Base-by-base conservation (phyloP, 2,797 vertebrate genomes). In the Protosalanx chinensis region DNA sequence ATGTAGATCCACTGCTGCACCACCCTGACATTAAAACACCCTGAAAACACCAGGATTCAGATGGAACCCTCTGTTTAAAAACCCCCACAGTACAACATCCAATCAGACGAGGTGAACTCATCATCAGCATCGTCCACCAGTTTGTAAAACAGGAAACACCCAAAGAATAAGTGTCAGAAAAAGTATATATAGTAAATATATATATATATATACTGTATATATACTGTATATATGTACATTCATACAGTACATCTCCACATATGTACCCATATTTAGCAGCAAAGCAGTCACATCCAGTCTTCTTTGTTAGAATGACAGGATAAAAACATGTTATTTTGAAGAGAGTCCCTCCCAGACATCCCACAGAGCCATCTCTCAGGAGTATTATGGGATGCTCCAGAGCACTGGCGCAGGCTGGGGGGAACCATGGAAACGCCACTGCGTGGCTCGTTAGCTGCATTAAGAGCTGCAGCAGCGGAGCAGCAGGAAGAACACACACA, bases 361-460 rank as follows among this genome's bases (percentile, higher is more conserved):
- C 67, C 85, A 82, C 84, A 83, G 76, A 77, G 51, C 82, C 73
- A 71, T 85, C 85, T 89, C 88, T 83, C 82, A 72, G 76, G 90
- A 91, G 78, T 87, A 88, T 86, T 84, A 86, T 81, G 85, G 84
- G 80, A 89, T 90, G 87, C 90, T 90, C 84, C 75, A 81, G 84
- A 86, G 88, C 72, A 82, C 85, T 84, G 6, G 37, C 76, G 46
- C 79, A 76, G 79, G 85, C 84, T 82, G 83, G 35, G 68, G 77
- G 83, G 84, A 88, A 82, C 91, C 90, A 90, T 94, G 89, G 94
- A 93, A 94, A 95, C 92, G 58, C n/a, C 72, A 82, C 80, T 87
- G 66, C 35, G 79, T 77, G 77, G 80, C 71, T 79, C 79, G 58
- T 70, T 64, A 74, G 69, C 75, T 74, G 70, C 81, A 79, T 83